Conservation (phyloP, 2,888 invertebrate genomes). For the Catocala sponsa region DNA sequence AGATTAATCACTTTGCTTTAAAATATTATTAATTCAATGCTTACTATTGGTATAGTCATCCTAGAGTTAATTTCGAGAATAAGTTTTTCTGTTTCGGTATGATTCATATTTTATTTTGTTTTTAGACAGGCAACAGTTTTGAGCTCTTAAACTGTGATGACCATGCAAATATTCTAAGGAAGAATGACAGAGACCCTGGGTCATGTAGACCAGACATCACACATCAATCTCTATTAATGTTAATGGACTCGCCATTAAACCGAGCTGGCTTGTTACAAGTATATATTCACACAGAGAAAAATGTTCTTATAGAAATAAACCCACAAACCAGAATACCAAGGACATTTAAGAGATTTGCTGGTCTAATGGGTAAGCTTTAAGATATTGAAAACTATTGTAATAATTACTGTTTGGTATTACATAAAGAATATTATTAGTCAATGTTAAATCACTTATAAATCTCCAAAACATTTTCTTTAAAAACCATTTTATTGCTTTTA, state of each 20-base stretch:
- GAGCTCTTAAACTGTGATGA: constrained; percentile 98
- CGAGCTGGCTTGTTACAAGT: constrained; percentile 98
- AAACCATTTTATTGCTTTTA: no score
- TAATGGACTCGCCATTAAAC: constrained; percentile 99
- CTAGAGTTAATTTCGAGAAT: no score
- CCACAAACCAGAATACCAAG: constrained; percentile 99
- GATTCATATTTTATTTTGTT: constrained; percentile 33
- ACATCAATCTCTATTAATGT: constrained; percentile 98
- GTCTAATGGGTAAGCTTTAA: constrained; percentile 93
- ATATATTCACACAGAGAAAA: constrained; percentile 96
- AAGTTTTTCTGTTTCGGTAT: no score
- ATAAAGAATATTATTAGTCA: no score
- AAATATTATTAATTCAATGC: no score
- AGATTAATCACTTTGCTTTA: no score
- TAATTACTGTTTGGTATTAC: no score
- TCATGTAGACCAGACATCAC: constrained; percentile 98
- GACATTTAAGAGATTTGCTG: constrained; percentile 98
- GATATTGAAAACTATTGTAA: not conserved
- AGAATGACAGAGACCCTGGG: constrained; percentile 95
- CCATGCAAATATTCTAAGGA: constrained; percentile 94
- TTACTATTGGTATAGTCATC: no score
- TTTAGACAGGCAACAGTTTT: constrained; percentile 94
- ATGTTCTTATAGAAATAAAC: constrained; percentile 97
- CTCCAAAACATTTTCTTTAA: no score
- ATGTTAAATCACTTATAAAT: no score